Percentiles rank a stretch among this genome's conserved stretches.
These are phyloP conservation scores for Lasioglossum figueresi DNA, from an alignment of 2,888 invertebrate species.

Conservation along the genomic window DNA sequence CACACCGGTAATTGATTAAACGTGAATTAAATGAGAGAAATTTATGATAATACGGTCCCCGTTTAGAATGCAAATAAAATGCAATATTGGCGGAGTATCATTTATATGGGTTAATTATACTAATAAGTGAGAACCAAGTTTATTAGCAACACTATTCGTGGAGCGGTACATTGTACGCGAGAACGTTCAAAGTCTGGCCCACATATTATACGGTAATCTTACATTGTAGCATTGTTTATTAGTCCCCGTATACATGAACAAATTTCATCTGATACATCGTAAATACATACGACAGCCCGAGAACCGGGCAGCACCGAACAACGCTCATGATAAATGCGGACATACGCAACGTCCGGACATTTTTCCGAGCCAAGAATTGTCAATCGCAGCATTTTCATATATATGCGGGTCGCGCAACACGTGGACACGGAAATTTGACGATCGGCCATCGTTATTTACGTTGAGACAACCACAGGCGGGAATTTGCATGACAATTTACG, in stretches of 20 bases:
- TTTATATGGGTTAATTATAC: conserved; percentile 5
- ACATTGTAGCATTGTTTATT: background rate
- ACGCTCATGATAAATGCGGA: background rate
- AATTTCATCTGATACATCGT: background rate
- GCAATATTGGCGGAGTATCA: background rate
- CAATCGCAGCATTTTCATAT: conserved; percentile 24
- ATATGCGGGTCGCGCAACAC: conserved; percentile 25
- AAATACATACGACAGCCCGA: background rate
- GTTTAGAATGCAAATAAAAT: background rate
- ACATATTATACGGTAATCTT: background rate
- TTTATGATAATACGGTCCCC: background rate
- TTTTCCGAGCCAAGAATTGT: background rate
- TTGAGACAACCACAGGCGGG: conserved; percentile 20
- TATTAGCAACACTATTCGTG: background rate
- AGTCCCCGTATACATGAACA: background rate
- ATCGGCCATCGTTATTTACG: conserved; percentile 30
- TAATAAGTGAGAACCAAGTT: conserved; percentile 7
- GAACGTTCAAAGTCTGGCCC: background rate
- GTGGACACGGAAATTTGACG: conserved; percentile 46
- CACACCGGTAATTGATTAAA: background rate
- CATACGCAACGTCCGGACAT: background rate
- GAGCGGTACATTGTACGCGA: background rate
- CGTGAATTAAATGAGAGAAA: background rate
- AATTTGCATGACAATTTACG: conserved; percentile 64
- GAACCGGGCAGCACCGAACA: background rate